phyloP scores from a whole-genome alignment of 1,140 invertebrate species.

The Trichomalopsis sarcophagae region DNA sequence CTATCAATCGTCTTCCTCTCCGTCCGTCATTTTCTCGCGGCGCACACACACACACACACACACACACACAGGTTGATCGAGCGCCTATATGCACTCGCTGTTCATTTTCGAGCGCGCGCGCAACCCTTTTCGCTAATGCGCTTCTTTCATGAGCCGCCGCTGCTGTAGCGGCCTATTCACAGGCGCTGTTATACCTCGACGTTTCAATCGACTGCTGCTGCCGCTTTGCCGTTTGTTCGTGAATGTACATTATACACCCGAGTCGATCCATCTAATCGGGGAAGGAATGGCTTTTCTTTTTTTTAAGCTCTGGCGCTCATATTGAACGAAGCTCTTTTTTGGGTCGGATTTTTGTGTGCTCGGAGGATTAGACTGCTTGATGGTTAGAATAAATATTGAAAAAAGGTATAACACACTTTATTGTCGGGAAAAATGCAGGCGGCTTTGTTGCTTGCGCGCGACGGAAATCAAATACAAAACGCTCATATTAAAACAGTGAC shows the following conservation, averaged over 20 bases:
- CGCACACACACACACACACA: not conserved
- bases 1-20: constrained; percentile 10
- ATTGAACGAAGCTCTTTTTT: not conserved
- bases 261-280: constrained; percentile 69
- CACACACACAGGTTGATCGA: constrained; percentile 16
- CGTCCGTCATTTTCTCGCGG: constrained; percentile 6
- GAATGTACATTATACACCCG: constrained; percentile 35
- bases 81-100: too few species aligned
- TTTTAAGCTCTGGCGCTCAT: not conserved
- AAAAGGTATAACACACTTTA: not conserved
- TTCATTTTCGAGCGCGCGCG: not conserved
- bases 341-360: too few species aligned
- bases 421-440: not conserved
- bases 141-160: constrained; percentile 62
- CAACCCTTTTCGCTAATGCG: constrained; percentile 65
- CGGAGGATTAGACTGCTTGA: not conserved
- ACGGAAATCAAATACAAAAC: constrained; percentile 42
- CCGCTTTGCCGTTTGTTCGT: constrained; percentile 37
- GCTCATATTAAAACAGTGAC: constrained; percentile 36
- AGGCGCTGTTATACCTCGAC: constrained; percentile 58
- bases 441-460: constrained; percentile 50
- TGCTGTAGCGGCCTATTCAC: constrained; percentile 44
- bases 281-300: constrained; percentile 47
- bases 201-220: constrained; percentile 71
- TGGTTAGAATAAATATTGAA: not conserved